phyloP scores from a whole-genome alignment of 2,888 invertebrate genomes.

The Cosmopolites sordidus region DNA sequence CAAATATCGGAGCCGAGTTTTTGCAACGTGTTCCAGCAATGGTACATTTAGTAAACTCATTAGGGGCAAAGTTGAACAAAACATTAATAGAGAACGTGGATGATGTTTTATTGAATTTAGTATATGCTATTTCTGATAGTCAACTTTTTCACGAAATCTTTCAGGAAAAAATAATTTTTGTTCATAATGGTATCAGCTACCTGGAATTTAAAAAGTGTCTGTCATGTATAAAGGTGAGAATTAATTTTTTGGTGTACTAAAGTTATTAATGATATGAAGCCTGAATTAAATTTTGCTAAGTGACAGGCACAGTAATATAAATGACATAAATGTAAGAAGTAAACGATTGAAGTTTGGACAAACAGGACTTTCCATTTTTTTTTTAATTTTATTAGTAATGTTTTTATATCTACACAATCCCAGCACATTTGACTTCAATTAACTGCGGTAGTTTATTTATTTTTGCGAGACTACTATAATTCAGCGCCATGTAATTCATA shows the following conservation, averaged over 20 bases:
- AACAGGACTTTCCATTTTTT: no score
- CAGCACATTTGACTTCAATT: no score
- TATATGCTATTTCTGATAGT: constrained; percentile 43
- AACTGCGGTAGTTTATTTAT: no score
- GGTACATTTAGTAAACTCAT: constrained; percentile 37
- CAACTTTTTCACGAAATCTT: constrained; percentile 29
- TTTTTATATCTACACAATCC: no score
- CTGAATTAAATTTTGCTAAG: background rate
- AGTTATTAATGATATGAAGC: background rate
- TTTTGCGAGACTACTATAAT: no score
- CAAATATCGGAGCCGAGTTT: constrained; percentile 36
- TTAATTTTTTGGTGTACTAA: background rate
- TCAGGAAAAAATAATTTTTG: constrained; percentile 35
- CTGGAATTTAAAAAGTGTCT: constrained; percentile 39
- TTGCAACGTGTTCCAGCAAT: constrained; percentile 33
- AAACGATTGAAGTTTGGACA: no score
- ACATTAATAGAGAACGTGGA: constrained; percentile 33
- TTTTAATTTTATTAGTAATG: no score
- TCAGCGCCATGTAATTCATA: no score
- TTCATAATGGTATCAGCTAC: constrained; percentile 40
- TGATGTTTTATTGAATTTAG: constrained; percentile 38
- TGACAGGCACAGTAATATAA: no score
- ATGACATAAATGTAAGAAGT: no score
- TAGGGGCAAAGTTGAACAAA: constrained; percentile 32
- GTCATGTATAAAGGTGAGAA: constrained; percentile 33